A percentile compares a stretch with the other conserved stretches of the same genome.
phyloP scores from a whole-genome alignment of 2,888 invertebrate species.

The Amiota communis region DNA sequence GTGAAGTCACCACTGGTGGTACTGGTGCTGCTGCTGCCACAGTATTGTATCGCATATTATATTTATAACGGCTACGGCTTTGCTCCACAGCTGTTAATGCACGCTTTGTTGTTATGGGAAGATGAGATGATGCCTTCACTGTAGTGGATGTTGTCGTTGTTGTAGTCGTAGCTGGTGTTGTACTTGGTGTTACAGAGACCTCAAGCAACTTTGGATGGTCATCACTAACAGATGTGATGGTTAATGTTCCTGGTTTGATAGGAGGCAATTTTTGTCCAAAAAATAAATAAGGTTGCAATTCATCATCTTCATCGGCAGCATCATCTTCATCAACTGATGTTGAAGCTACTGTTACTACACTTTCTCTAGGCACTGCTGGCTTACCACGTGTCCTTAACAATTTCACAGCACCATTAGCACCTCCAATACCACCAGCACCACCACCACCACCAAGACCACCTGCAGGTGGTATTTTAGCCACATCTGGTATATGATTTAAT shows the following conservation, averaged over 20 bases:
- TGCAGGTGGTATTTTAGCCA: slow-evolving; percentile 44
- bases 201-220: slow-evolving; percentile 76
- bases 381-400: slow-evolving; percentile 54
- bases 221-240: slow-evolving; percentile 74
- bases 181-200: slow-evolving; percentile 74
- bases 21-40: slow-evolving; percentile 37
- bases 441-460: too few species aligned
- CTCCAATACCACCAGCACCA: neutral
- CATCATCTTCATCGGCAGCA: neutral
- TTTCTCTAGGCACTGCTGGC: slow-evolving; percentile 37
- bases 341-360: slow-evolving; percentile 43
- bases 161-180: slow-evolving; percentile 44
- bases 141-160: slow-evolving; percentile 44
- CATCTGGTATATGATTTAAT: slow-evolving; percentile 68
- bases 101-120: slow-evolving; percentile 45
- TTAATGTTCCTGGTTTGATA: slow-evolving; percentile 66
- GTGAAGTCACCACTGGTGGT: neutral
- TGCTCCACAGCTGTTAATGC: slow-evolving; percentile 61
- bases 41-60: slow-evolving; percentile 55
- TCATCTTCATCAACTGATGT: slow-evolving; percentile 47
- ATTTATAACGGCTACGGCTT: slow-evolving; percentile 64
- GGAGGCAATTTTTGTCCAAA: slow-evolving; percentile 80
- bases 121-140: too few species aligned
- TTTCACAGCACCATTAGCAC: slow-evolving; percentile 43
- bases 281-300: slow-evolving; percentile 80